Base-by-base conservation (phyloP, 2,888 invertebrate species). In the Torymus aiolomorphi region DNA sequence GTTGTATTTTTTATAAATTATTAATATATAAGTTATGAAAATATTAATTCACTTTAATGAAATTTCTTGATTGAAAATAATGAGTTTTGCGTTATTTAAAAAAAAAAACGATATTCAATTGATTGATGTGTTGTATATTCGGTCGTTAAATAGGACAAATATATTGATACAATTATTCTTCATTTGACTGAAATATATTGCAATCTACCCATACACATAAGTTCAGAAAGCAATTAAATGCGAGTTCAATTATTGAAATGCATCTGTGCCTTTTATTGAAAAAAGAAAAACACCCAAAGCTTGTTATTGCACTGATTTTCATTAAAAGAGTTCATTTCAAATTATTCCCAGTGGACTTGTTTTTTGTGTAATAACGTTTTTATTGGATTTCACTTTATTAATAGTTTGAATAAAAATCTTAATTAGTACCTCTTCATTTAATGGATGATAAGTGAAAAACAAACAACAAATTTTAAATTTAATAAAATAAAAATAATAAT, bases 231-330 rank as follows among this genome's bases (percentile, higher is more conserved):
- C 13, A 70, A 57, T 70, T 18, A 59, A 70, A 70, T 57, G 5
- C 13, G n/a, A 16, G 4, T 57, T 49, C 70, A 49, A 70, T 70
- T 18, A 57, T 16, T 18, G 56, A 57, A 42, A 70, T 57, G 16
- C 57, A n/a, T 42, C 13, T 57, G 16, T 31, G 16, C 42, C 42
- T 57, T 63, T n/a, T 54, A 31, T 2, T 18, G 42, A 31, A 66
- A 52, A n/a, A 49, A 12, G 49, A 5, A 52, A 31, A 69, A 57
- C 0, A 18, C 57, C 1, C 24, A 20, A 54, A 20, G 13, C 3
- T 31, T 69, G 24, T 56, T n/a, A 14, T 10, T 52, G 4, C 5
- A 51, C 8, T 20, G 18, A 52, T 52, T 51, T 52, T 52, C 4
- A 31, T 31, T 31, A 31, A 31, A 31, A 31, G 31, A 31, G 3